These are phyloP conservation scores for Monopis laevigella DNA, from an alignment of 2,888 invertebrate species.

Conservation along the genomic window DNA sequence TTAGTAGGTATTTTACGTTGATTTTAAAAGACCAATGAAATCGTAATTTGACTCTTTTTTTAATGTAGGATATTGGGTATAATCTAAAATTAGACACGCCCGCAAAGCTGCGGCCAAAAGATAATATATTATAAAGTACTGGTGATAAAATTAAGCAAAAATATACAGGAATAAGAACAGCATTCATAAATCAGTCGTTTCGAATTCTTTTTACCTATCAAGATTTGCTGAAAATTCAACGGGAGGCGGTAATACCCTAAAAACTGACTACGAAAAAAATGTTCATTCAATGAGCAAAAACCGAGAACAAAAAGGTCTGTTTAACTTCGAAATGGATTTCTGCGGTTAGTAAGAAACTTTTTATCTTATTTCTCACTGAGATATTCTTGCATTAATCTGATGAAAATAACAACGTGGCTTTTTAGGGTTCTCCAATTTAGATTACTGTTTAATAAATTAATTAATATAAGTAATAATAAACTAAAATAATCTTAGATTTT, in stretches of 20 bases:
- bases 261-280: slow-evolving; percentile 27
- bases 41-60: too few species aligned
- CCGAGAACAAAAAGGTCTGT: slow-evolving; percentile 41
- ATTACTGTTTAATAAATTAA: too few species aligned
- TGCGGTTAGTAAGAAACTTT: slow-evolving; percentile 47
- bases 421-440: too few species aligned
- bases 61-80: too few species aligned
- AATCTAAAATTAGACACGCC: too few species aligned
- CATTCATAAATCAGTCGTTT: background rate
- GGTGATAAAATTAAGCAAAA: background rate
- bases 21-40: too few species aligned
- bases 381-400: slow-evolving; percentile 42
- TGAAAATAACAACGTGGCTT: slow-evolving; percentile 30
- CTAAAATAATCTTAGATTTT: too few species aligned
- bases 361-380: slow-evolving; percentile 39
- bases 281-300: slow-evolving; percentile 43
- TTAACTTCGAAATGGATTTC: slow-evolving; percentile 58
- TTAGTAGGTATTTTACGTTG: too few species aligned
- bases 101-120: too few species aligned
- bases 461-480: too few species aligned
- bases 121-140: too few species aligned
- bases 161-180: background rate
- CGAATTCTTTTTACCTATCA: background rate
- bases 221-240: slow-evolving; percentile 2
- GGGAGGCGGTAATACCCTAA: slow-evolving; percentile 27